Evolutionary conservation across 2,797 vertebrate species (phyloP), one percentile per base, ranked within the genome.

Genomic region (Pipistrellus nathusii): DNA sequence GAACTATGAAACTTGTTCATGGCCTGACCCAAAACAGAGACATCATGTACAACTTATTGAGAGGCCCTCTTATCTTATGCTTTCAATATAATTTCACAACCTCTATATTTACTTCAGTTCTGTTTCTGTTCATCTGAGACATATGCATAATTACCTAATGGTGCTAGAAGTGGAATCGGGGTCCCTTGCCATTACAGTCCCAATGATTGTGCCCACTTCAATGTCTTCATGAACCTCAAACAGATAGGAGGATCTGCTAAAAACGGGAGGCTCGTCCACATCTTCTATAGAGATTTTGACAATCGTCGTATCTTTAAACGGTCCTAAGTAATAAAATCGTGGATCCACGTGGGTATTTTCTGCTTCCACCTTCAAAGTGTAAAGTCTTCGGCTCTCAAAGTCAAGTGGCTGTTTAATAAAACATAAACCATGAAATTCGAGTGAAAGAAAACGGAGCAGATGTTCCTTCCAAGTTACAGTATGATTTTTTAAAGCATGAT

Each of bases 141-240:
- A 48, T 3, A 25, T 15, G 10, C 25, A 46, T 77, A 53, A 21
- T 95, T 98, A 99, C 99, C 99, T 99, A 97, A 99, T 98, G 0
- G 98, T 98, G 25, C 99, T 99, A 81, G 98, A 98, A 48, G 98
- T 97, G 38, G 98, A 98, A 92, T 99, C 99, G 0, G 99, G 99
- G 91, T 99, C 99, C 2, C 98, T 98, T 8, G 99, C 99, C 98
- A 99, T 99, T 80, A 99, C 99, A 0, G 99, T 98, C 30, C 99
- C 99, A 82, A 99, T 98, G 95, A 98, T 97, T 9, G 99, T 98
- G 76, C 98, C 99, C 80, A 98, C 81, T 83, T 98, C 97, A 4
- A 99, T 99, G 68, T 99, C 99, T 96, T 99, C 99, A 80, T 99
- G 99, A 10, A 99, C 99, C 95, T 99, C 99, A 98, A 99, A 99